Evolutionary conservation across 1,140 invertebrate species (phyloP), one percentile per base, ranked within the genome.

Genomic region (Hesperophylax magnus): DNA sequence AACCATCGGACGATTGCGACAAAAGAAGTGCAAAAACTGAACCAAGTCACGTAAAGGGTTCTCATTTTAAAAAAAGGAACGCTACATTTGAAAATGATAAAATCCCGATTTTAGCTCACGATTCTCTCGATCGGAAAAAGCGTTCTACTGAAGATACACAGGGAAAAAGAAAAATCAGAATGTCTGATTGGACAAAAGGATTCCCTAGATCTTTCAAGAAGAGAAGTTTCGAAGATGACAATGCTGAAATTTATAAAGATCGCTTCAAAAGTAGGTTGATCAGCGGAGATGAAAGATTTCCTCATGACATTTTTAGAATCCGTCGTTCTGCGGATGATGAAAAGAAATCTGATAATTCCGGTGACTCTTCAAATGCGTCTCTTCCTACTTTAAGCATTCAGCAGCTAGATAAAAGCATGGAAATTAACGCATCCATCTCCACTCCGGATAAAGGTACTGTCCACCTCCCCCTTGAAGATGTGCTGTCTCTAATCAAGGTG

Each of bases 251-350:
- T 47, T 47, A 61, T 18, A 61, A 24, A 22, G 24, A 18, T 3
- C 18, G 18, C 20, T 24, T 14, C 7, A 22, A 27, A 27, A 34
- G 2, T 31, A 27, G 31, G 20, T 72, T 72, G 2, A 72, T 72
- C n/a, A 72, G 52, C 18, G 18, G 47, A 52, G 34, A 72, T 22
- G 47, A 72, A 72, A 9, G 34, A 72, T 72, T 72, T 72, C 69
- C 47, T 8, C 18, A 53, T 8, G 34, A 47, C 5, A 53, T 72
- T 47, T 52, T 72, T 14, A 53, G 17, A 72, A 53, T 52, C 11
- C 69, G 34, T 47, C 27, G 22, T 31, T 15, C 63, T 67, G 63
- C 24, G n/a, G 31, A 67, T 17, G 18, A 58, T 22, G 56, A 58
- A 4, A 22, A 7, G 1, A n/a, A 17, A 18, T 8, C n/a, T 18